A percentile compares a stretch with the other conserved stretches of the same genome.
phyloP scores from a whole-genome alignment of 2,113 vertebrate genomes.

The Hemibagrus wyckioides region DNA sequence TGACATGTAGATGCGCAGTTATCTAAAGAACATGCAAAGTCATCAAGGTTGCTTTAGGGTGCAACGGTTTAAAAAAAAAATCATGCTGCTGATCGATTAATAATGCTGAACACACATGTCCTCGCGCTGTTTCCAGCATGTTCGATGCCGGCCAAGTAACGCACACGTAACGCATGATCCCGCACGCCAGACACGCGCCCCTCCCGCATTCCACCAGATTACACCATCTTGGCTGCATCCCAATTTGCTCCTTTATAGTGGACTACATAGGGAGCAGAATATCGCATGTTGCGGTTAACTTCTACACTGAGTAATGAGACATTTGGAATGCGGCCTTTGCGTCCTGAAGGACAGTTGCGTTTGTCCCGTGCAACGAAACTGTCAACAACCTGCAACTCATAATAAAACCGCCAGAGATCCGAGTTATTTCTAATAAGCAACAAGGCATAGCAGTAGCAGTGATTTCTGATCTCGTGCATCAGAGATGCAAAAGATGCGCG shows the following conservation, averaged over 20 bases:
- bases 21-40: neutral
- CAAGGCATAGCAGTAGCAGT: neutral
- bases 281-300: neutral
- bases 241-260: neutral
- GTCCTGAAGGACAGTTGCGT: constrained; percentile 5
- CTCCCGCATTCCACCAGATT: constrained; percentile 21
- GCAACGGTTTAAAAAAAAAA: neutral
- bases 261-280: neutral
- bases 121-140: neutral
- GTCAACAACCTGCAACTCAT: neutral
- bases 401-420: too few species aligned
- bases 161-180: neutral
- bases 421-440: neutral
- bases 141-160: neutral
- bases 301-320: neutral
- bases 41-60: constrained; percentile 20
- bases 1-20: neutral
- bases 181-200: neutral
- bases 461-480: neutral
- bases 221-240: constrained; percentile 12
- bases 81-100: neutral
- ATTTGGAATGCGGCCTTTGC: neutral
- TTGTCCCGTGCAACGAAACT: neutral
- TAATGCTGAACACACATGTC: neutral
- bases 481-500: neutral